phyloP scores from a whole-genome alignment of 92 coral and sea anemone species.

The Epizoanthus scotinus region DNA sequence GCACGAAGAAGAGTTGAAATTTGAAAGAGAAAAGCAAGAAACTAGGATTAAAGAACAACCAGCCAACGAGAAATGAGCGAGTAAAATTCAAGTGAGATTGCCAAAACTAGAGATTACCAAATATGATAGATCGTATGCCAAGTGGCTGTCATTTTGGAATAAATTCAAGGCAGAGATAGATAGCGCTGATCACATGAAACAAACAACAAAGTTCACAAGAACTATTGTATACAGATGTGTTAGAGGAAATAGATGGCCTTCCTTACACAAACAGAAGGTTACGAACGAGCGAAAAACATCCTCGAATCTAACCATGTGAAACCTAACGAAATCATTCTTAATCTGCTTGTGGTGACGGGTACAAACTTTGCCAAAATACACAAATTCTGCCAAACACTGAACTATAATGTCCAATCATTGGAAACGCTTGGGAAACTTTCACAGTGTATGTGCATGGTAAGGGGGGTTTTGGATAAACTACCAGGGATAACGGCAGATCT shows the following conservation, averaged over 20 bases:
- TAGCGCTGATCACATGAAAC: slow-evolving; percentile 28
- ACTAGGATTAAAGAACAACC: too few relatives aligned
- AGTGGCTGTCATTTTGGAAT: slow-evolving; percentile 17
- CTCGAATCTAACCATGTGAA: slow-evolving; percentile 55
- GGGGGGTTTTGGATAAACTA: slow-evolving; percentile 57
- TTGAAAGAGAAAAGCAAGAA: too few relatives aligned
- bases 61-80: neutral
- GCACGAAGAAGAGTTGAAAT: too few relatives aligned
- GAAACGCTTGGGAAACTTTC: slow-evolving; percentile 58
- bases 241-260: slow-evolving; percentile 48
- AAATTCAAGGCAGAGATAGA: slow-evolving; percentile 42
- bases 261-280: slow-evolving; percentile 61
- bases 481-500: slow-evolving; percentile 60
- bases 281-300: slow-evolving; percentile 48
- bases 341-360: slow-evolving; percentile 46
- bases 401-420: slow-evolving; percentile 56
- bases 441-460: slow-evolving; percentile 52
- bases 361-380: slow-evolving; percentile 50
- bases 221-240: slow-evolving; percentile 44
- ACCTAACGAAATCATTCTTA: slow-evolving; percentile 48
- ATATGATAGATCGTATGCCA: slow-evolving; percentile 1
- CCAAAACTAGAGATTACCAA: neutral
- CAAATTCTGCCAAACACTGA: slow-evolving; percentile 51
- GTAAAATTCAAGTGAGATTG: slow-evolving; percentile 5
- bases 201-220: slow-evolving; percentile 56